These are phyloP conservation scores for Ennomos erosarius DNA, from an alignment of 2,888 invertebrate genomes.

Conservation along the genomic window DNA sequence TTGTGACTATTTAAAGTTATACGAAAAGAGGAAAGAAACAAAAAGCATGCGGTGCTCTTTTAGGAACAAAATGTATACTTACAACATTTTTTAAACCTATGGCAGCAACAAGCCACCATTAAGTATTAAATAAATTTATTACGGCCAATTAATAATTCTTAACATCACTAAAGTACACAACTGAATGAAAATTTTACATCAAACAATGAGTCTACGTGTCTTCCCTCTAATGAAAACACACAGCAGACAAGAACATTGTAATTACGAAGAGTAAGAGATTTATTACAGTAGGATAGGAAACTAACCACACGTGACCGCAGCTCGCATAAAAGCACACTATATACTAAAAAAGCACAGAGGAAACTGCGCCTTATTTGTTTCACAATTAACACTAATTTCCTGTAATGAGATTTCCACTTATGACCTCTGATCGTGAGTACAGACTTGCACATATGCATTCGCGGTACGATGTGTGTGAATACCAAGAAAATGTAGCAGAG, in stretches of 20 bases:
- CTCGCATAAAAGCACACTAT: constrained; percentile 54
- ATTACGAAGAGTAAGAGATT: constrained; percentile 83
- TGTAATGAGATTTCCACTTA: constrained; percentile 52
- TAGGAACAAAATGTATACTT: too few relatives aligned
- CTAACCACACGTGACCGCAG: constrained; percentile 78
- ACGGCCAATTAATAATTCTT: too few relatives aligned
- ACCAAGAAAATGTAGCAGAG: constrained; percentile 64
- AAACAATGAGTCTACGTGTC: constrained; percentile 49
- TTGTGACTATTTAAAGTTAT: too few relatives aligned
- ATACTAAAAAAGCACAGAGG: constrained; percentile 55
- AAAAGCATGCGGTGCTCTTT: too few relatives aligned
- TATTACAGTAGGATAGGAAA: constrained; percentile 81
- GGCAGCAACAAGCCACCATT: too few relatives aligned
- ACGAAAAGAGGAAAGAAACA: too few relatives aligned
- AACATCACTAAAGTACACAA: not conserved
- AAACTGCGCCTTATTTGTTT: constrained; percentile 67
- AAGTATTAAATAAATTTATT: too few relatives aligned
- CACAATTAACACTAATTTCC: constrained; percentile 71
- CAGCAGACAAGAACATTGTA: constrained; percentile 83
- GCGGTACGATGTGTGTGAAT: constrained; percentile 72
- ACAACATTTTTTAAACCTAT: too few relatives aligned
- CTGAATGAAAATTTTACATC: constrained; percentile 22
- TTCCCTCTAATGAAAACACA: constrained; percentile 80
- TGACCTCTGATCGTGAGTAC: constrained; percentile 50
- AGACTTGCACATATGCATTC: constrained; percentile 78